These are phyloP conservation scores for Onychomys arenicola DNA, from an alignment of 2,797 vertebrate genomes.

Conservation along the genomic window DNA sequence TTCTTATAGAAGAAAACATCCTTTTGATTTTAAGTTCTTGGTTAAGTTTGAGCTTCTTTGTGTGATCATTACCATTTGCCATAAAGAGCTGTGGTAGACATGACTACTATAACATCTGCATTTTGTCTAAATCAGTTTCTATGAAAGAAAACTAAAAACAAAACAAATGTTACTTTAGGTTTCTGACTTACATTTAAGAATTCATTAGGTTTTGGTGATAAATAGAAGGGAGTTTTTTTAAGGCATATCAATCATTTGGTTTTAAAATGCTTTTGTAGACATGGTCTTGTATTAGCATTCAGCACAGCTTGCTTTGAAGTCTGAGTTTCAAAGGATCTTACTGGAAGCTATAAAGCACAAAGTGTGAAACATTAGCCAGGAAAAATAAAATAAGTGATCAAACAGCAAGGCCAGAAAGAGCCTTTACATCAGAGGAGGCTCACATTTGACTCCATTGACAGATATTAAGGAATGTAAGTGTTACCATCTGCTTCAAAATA, in stretches of 20 bases:
- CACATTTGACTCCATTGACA: conserved; percentile 71
- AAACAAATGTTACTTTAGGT: conserved; percentile 37
- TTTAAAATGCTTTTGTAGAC: conserved; percentile 61
- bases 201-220: conserved; percentile 47
- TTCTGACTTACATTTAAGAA: conserved; percentile 51
- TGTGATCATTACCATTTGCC: conserved; percentile 18
- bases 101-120: background rate
- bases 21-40: background rate
- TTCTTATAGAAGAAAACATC: conserved; percentile 6
- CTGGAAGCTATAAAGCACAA: conserved; percentile 73
- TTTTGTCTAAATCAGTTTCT: conserved; percentile 49
- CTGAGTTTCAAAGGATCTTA: conserved; percentile 58
- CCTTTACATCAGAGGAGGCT: conserved; percentile 73
- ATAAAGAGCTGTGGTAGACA: background rate
- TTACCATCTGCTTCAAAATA: conserved; percentile 79
- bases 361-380: conserved; percentile 78
- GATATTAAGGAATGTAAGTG: conserved; percentile 74
- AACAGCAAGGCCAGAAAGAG: conserved; percentile 79
- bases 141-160: conserved; percentile 38
- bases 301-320: conserved; percentile 73
- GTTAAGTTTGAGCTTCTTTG: background rate
- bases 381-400: conserved; percentile 82
- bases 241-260: conserved; percentile 53
- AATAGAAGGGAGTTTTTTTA: conserved; percentile 56
- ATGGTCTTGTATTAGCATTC: conserved; percentile 61